Evolutionary conservation across 2,888 invertebrate species (phyloP), one percentile per base, ranked within the genome.

Genomic region (Caenorhabditis becei): DNA sequence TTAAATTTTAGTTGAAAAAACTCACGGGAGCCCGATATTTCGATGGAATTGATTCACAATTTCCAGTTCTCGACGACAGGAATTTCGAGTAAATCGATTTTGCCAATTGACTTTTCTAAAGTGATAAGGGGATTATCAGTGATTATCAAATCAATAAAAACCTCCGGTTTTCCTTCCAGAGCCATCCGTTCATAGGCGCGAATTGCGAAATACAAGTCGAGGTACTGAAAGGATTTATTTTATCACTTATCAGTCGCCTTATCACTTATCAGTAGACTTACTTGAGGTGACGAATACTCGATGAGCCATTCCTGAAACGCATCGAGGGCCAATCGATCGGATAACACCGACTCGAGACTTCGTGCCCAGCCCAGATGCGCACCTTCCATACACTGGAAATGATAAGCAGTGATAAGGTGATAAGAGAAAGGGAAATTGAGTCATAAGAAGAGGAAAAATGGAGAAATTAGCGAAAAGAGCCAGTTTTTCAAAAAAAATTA

Each of bases 141-240:
- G 8, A 37, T 11, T 28, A 28, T 16, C 1, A 16, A 26, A 7
- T 54, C 54, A 51, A 49, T n/a, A 16, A 11, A 44, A n/a, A 72
- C 80, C 63, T 86, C 77, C 28, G 79, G 71, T 56, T 89, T 85
- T 5, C 74, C 66, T 26, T 83, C 78, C 41, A 70, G 65, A 35
- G 79, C 80, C 88, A 88, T 87, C 44, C 84, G 70, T 32, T 83
- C 85, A 72, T 83, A 88, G 18, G 89, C 88, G 49, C 86, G 56
- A 16, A 88, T 86, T 8, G 89, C 87, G 59, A 88, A 89, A 65
- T 89, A 85, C 44, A 89, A 79, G 16, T 87, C 81, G 41, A 89
- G 72, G 18, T 89, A 87, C 71, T 89, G 85, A 49, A 83, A 78
- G 44, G 11, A 24, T 7, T 16, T 14, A 44, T 23, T 26, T 11